These are phyloP conservation scores for Acanthoscelides obtectus DNA, from an alignment of 2,888 invertebrate species.

Conservation along the genomic window DNA sequence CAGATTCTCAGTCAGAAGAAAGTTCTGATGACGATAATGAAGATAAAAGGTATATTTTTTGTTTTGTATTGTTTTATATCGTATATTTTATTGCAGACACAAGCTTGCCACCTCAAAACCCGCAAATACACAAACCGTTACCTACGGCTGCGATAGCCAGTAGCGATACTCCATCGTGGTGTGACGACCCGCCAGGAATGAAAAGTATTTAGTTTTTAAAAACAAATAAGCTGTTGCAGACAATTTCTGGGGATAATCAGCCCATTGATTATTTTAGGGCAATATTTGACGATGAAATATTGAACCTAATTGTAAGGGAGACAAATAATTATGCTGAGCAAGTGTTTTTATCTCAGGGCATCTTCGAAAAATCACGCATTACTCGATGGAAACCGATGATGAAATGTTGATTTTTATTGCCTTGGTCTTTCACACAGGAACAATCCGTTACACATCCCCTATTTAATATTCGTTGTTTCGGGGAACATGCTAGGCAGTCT, in stretches of 20 bases:
- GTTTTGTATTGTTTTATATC: background rate
- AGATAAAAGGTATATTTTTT: background rate
- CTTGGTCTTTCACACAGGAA: background rate
- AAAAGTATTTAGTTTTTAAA: background rate
- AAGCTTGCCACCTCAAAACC: background rate
- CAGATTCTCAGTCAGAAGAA: constrained; percentile 1
- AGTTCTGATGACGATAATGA: constrained; percentile 3
- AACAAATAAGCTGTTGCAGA: background rate
- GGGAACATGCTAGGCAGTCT: too few species aligned
- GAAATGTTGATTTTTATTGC: background rate
- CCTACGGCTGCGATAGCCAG: too few species aligned
- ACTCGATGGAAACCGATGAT: background rate
- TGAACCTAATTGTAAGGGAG: background rate
- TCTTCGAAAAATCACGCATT: background rate
- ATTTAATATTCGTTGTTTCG: background rate
- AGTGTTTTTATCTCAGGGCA: background rate
- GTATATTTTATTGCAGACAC: too few species aligned
- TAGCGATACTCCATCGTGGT: background rate
- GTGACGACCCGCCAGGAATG: background rate
- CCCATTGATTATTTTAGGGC: background rate
- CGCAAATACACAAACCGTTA: too few species aligned
- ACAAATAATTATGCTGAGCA: background rate
- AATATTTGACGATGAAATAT: background rate
- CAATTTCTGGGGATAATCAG: background rate
- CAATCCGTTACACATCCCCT: background rate